Conservation (phyloP, 2,113 vertebrate genomes). For the Formicarius rufipectus region DNA sequence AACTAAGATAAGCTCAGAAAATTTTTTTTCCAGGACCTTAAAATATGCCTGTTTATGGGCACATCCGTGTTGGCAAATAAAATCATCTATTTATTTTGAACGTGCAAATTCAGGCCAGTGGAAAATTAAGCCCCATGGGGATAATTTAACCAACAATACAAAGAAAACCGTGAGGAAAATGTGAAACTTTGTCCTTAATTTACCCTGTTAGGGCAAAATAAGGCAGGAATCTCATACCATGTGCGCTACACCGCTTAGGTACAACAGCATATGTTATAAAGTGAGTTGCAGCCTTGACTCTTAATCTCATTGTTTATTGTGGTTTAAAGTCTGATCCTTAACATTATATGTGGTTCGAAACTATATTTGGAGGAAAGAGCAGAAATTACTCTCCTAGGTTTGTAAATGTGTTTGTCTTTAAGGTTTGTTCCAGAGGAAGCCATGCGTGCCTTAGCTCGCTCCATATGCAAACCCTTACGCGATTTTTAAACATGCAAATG, state of each 20-base stretch:
- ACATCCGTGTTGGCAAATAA: not conserved
- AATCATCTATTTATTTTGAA: not conserved
- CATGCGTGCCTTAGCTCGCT: constrained; percentile 43
- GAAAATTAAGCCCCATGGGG: constrained; percentile 35
- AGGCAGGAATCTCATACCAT: not conserved
- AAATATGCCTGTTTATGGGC: not conserved
- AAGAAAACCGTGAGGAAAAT: constrained; percentile 7
- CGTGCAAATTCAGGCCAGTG: not conserved
- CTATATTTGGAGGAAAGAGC: not conserved
- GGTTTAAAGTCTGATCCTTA: constrained; percentile 41
- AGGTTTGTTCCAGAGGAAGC: constrained; percentile 52
- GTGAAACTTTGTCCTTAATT: constrained; percentile 56
- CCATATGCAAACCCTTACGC: constrained; percentile 61
- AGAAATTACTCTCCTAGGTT: constrained; percentile 6
- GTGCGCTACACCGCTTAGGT: constrained; percentile 3
- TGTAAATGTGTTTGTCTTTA: constrained; percentile 70
- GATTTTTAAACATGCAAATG: constrained; percentile 61
- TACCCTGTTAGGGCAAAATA: not conserved
- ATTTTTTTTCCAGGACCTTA: not conserved
- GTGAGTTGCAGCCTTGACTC: not conserved
- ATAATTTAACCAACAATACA: constrained; percentile 33
- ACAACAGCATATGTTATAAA: not conserved
- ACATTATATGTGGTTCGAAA: constrained; percentile 30
- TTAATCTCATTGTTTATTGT: constrained; percentile 26
- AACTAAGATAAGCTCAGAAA: not conserved